Conservation (phyloP, 1,140 invertebrate genomes). For the Drosophila nikananu region DNA sequence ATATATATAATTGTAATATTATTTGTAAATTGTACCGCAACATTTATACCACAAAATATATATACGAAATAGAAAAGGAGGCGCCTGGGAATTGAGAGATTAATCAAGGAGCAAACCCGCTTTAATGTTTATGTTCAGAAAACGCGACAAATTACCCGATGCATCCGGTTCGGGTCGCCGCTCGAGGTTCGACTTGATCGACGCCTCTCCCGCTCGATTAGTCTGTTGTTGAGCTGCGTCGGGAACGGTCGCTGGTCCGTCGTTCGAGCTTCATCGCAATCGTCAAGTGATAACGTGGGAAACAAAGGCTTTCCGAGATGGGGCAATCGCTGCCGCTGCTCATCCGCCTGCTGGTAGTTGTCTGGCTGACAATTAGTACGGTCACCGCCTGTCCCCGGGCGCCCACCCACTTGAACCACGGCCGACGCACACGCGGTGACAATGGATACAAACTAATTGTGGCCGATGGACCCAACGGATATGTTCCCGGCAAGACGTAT, state of each 20-base stretch:
- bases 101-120: constrained; percentile 5
- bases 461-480: constrained; percentile 91
- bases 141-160: constrained; percentile 4
- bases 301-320: constrained; percentile 55
- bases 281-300: constrained; percentile 45
- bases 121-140: neutral
- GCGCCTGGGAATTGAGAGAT: neutral
- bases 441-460: constrained; percentile 92
- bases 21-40: constrained; percentile 59
- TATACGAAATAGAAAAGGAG: constrained; percentile 40
- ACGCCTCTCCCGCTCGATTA: constrained; percentile 39
- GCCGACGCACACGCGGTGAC: constrained; percentile 88
- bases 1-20: constrained; percentile 46
- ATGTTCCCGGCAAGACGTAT: constrained; percentile 92
- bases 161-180: constrained; percentile 39
- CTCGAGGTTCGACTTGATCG: constrained; percentile 21
- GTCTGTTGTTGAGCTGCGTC: constrained; percentile 53
- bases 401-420: constrained; percentile 80
- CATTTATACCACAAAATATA: constrained; percentile 58
- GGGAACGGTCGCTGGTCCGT: constrained; percentile 40
- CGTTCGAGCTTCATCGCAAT: constrained; percentile 8
- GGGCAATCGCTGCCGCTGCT: constrained; percentile 61
- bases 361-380: constrained; percentile 70
- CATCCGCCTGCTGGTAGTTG: constrained; percentile 41
- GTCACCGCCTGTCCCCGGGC: constrained; percentile 74